phyloP scores from a whole-genome alignment of 2,113 vertebrate species.

The Leptodactylus fuscus region DNA sequence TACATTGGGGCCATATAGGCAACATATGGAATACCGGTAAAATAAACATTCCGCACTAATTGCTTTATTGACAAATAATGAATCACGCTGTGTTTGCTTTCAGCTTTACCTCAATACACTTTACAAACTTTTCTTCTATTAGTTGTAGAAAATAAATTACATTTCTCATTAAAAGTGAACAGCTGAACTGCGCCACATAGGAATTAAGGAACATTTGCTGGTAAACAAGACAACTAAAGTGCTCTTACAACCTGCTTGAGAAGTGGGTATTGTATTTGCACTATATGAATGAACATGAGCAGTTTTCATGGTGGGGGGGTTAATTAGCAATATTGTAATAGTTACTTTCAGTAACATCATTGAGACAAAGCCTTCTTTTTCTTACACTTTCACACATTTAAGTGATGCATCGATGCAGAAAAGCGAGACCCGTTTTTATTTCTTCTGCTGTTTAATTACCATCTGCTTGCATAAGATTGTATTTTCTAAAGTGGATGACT shows the following conservation, averaged over 20 bases:
- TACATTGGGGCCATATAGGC: too few relatives aligned
- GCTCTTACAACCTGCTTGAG: background rate
- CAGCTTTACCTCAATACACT: too few relatives aligned
- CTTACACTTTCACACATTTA: conserved; percentile 69
- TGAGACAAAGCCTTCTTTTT: conserved; percentile 65
- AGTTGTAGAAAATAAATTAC: background rate
- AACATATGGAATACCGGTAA: too few relatives aligned
- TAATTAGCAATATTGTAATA: conserved; percentile 63
- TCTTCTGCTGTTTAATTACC: conserved; percentile 75
- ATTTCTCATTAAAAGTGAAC: background rate
- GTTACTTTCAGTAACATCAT: conserved; percentile 61
- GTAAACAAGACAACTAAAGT: background rate
- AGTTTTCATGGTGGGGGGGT: conserved; percentile 35
- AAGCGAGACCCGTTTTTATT: conserved; percentile 72
- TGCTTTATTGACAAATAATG: background rate
- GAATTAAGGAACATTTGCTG: background rate
- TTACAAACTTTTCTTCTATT: conserved; percentile 10
- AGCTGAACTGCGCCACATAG: background rate
- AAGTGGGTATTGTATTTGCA: background rate
- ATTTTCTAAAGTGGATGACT: conserved; percentile 70
- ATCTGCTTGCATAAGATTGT: conserved; percentile 73
- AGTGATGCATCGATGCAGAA: conserved; percentile 71
- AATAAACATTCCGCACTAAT: background rate
- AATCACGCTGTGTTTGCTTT: background rate
- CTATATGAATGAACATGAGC: conserved; percentile 31